Base-by-base conservation (phyloP, 2,888 invertebrate genomes). In the Chymomyza caudatula region DNA sequence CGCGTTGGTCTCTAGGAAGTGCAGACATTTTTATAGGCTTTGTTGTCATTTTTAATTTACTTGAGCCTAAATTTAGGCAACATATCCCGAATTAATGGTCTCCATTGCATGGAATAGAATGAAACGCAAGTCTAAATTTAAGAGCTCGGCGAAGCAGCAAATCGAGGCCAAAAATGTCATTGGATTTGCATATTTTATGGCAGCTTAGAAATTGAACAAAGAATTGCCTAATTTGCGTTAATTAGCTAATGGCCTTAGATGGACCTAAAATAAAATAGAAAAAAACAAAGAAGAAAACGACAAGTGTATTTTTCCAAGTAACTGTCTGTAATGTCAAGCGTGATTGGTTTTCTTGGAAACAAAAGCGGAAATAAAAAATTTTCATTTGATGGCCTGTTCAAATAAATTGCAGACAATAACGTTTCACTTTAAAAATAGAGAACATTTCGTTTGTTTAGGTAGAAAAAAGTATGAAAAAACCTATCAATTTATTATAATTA, bases 11-110 rank as follows among this genome's bases (percentile, higher is more conserved):
- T 49, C 37, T 29, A 63, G 29, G 29, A 37, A 37, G 29, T 37
- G 29, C 11, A 37, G 29, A 54, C 42, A 51, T 49, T 19, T 52
- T 17, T 23, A 23, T 49, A 15, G 29, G 57, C 60, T 73, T 65
- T 65, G 63, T 64, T 63, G 59, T 71, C 51, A 66, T 67, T 68
- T 77, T 78, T 77, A 70, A 74, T 76, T 74, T 76, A 44, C 51
- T 60, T 42, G 22, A 25, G 53, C 13, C 25, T 13, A 62, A 49
- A 55, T 43, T 42, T 44, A 20, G 66, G 57, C 82, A 78, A 70
- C 73, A 77, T 68, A 73, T 77, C 77, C 60, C 23, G 51, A 51
- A 67, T 68, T 77, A 73, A 79, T 77, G 74, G 74, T 70, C 73
- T 66, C 56, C 59, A 59, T 44, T 52, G 25, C 47, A 57, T 54